Conservation (phyloP, 1,140 invertebrate species). For the Bacillus rossius region DNA sequence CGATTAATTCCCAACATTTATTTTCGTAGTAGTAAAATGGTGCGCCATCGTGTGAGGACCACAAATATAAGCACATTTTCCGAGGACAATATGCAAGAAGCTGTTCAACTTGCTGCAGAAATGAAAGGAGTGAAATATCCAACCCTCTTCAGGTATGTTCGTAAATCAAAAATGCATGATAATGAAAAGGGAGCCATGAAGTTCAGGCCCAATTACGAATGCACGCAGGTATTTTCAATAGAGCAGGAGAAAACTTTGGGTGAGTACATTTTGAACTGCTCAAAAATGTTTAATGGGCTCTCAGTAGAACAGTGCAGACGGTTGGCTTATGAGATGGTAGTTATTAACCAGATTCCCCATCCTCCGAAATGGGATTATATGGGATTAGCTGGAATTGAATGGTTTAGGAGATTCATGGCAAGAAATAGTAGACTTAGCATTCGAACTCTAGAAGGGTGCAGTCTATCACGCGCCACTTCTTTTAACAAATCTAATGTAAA, state of each 20-base stretch:
- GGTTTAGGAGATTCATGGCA: constrained; percentile 27
- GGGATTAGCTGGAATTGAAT: constrained; percentile 16
- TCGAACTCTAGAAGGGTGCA: constrained; percentile 27
- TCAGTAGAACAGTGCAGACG: constrained; percentile 22
- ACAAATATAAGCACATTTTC: not conserved
- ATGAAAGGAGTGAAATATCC: not conserved
- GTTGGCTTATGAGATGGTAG: constrained; percentile 34
- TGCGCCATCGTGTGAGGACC: not conserved
- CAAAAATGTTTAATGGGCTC: constrained; percentile 36
- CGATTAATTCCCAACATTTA: not conserved
- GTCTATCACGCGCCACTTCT: constrained; percentile 21
- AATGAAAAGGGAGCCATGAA: not conserved
- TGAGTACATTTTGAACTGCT: constrained; percentile 27
- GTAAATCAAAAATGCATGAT: not conserved
- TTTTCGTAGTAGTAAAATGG: not conserved
- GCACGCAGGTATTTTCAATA: constrained; percentile 7
- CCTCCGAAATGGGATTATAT: constrained; percentile 18
- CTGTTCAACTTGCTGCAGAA: not conserved
- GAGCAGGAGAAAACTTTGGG: constrained; percentile 10
- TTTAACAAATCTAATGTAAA: constrained; percentile 22
- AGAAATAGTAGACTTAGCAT: constrained; percentile 23
- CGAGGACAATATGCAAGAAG: not conserved
- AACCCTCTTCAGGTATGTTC: constrained; percentile 2
- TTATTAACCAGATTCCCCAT: constrained; percentile 21
- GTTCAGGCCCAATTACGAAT: not conserved